Base-by-base conservation (phyloP, 2,113 vertebrate species). In the Platysternon megacephalum region DNA sequence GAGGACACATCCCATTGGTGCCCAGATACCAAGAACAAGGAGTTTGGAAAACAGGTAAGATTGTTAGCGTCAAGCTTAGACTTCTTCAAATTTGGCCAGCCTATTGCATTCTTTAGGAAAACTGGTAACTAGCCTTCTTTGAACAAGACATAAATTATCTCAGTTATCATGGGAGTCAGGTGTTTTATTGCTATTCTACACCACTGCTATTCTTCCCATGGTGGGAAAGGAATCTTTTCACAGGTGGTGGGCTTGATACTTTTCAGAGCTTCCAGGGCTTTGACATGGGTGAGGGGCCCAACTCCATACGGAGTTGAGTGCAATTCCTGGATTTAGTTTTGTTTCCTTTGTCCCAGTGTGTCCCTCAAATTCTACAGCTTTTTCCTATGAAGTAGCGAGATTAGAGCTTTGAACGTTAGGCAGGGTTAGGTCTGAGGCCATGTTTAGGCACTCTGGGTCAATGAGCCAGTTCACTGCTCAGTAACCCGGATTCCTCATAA, bases 1-100 rank as follows among this genome's bases (percentile, higher is more conserved):
- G 89, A 51, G 5, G 6, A 1, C 6, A 55, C 13, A 56, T 26
- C 29, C 11, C 0, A 0, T 78, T 11, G 5, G 9, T 80, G 52
- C 2, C 84, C 89, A 49, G 1, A 2, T 85, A 39, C 86, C 32
- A 85, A 58, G 24, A 79, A 21, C 10, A 53, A 35, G 48, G 2
- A 85, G 29, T 4, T 90, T 44, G 74, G 24, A 42, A 12, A 82
- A 35, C 2, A 82, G 6, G 13, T 21, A 26, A 16, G 8, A 4
- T 21, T 1, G 0, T 3, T 58, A 19, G 4, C 53, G 35, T 79
- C 58, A 83, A 19, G 46, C n/a, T 89, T 88, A 56, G 21, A 46
- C 8, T n/a, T 89, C 82, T 65, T 83, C 5, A 4, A 39, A 44
- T 24, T 76, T 76, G 39, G 39, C 72, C 72, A 76, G n/a, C 21